These are phyloP conservation scores for Lethocerus indicus DNA, from an alignment of 1,140 invertebrate genomes.

Conservation along the genomic window DNA sequence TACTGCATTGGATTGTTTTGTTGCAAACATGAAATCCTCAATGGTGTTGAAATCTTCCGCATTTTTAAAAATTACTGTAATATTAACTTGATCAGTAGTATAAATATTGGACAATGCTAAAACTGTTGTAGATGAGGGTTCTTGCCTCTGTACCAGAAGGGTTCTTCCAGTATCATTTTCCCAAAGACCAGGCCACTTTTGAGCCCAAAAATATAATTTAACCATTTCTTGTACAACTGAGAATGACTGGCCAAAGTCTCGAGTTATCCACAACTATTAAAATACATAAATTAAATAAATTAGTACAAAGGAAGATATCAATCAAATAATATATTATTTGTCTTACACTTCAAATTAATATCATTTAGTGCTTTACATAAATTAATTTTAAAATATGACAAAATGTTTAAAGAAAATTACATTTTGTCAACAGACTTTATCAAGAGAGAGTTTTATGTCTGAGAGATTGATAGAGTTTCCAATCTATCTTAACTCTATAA, in stretches of 20 bases:
- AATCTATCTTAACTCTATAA: too few species aligned
- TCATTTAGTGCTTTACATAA: too few species aligned
- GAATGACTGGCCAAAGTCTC: constrained; percentile 56
- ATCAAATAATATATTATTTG: neutral
- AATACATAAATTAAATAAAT: constrained; percentile 10
- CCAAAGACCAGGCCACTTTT: constrained; percentile 10
- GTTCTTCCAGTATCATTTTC: constrained; percentile 22
- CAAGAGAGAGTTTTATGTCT: neutral
- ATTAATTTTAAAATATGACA: neutral
- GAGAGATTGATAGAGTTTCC: too few species aligned
- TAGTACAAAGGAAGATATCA: constrained; percentile 2
- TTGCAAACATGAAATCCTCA: constrained; percentile 73
- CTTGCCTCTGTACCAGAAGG: constrained; percentile 34
- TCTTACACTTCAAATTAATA: too few species aligned
- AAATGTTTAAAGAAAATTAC: neutral
- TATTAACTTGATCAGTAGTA: constrained; percentile 10
- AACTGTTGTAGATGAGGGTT: constrained; percentile 41
- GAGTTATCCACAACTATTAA: constrained; percentile 53
- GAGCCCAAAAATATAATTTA: constrained; percentile 26
- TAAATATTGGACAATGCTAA: constrained; percentile 29
- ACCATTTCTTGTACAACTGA: constrained; percentile 46
- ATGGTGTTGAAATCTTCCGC: constrained; percentile 67
- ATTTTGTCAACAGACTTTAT: neutral
- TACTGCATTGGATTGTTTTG: constrained; percentile 25
- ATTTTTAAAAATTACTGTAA: constrained; percentile 28